phyloP scores from a whole-genome alignment of 2,888 invertebrate genomes.

The Galerucella calmariensis region DNA sequence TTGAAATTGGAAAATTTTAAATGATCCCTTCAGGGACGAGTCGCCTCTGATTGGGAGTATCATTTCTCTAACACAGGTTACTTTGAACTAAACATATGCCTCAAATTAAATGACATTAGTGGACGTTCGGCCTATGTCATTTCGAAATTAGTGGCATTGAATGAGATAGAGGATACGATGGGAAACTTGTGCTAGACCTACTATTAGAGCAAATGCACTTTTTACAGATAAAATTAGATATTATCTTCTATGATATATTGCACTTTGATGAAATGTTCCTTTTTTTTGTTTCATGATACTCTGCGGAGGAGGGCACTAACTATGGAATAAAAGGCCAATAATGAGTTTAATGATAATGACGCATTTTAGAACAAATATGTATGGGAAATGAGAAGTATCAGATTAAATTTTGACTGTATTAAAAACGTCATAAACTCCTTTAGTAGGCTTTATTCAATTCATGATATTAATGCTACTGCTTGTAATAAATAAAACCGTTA shows the following conservation, averaged over 20 bases:
- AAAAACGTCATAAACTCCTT: too few relatives aligned
- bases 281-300: constrained; percentile 9
- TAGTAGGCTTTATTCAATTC: too few relatives aligned
- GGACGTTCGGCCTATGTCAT: constrained; percentile 55
- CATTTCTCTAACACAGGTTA: constrained; percentile 38
- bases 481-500: not conserved
- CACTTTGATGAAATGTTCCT: constrained; percentile 29
- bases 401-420: too few relatives aligned
- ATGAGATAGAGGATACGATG: constrained; percentile 40
- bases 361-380: not conserved
- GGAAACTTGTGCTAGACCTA: constrained; percentile 46
- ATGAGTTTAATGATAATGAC: not conserved
- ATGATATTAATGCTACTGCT: not conserved
- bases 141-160: constrained; percentile 49
- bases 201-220: constrained; percentile 48
- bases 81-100: constrained; percentile 57
- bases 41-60: constrained; percentile 21
- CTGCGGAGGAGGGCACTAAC: not conserved
- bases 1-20: not conserved
- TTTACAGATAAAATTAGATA: constrained; percentile 35
- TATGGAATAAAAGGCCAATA: not conserved
- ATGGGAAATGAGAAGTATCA: too few relatives aligned
- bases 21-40: not conserved
- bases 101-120: constrained; percentile 62
- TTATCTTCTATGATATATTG: constrained; percentile 28